Percentiles rank a stretch among this genome's conserved stretches.
phyloP scores from a whole-genome alignment of 2,888 invertebrate species.

The Agonopterix arenella region DNA sequence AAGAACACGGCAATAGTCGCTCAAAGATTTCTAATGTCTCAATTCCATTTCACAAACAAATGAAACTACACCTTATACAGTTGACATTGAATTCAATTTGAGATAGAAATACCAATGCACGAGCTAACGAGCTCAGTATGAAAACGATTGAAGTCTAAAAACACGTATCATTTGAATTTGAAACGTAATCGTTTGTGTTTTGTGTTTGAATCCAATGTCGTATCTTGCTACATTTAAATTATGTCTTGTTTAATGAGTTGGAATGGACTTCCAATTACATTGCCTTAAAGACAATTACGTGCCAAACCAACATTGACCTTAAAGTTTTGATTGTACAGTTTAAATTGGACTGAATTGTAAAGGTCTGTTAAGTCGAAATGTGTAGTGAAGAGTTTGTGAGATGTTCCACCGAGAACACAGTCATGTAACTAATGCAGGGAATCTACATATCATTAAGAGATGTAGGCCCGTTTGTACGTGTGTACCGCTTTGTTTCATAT shows the following conservation, averaged over 20 bases:
- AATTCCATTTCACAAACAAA: conserved; percentile 43
- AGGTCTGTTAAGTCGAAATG: conserved; percentile 16
- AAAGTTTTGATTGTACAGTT: conserved; percentile 4
- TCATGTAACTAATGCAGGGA: conserved; percentile 74
- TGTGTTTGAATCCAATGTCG: not conserved
- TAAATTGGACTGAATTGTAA: conserved; percentile 22
- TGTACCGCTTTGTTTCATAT: conserved; percentile 72
- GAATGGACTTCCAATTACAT: conserved; percentile 28
- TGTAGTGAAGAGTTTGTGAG: conserved; percentile 44
- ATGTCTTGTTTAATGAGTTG: conserved; percentile 76
- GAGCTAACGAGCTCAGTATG: conserved; percentile 26
- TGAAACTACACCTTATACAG: conserved; percentile 29
- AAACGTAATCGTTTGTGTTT: not conserved
- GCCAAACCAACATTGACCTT: conserved; percentile 15
- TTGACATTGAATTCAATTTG: conserved; percentile 22
- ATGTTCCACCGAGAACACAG: conserved; percentile 74
- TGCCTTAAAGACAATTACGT: conserved; percentile 15
- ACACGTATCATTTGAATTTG: conserved; percentile 12
- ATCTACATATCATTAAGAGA: conserved; percentile 78
- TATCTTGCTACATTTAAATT: conserved; percentile 54
- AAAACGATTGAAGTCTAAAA: conserved; percentile 34
- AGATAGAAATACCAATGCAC: conserved; percentile 35
- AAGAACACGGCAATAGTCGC: conserved; percentile 73
- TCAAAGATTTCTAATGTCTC: conserved; percentile 74
- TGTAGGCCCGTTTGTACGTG: conserved; percentile 69